phyloP scores from a whole-genome alignment of 2,888 invertebrate species.

The Piscicola geometra region DNA sequence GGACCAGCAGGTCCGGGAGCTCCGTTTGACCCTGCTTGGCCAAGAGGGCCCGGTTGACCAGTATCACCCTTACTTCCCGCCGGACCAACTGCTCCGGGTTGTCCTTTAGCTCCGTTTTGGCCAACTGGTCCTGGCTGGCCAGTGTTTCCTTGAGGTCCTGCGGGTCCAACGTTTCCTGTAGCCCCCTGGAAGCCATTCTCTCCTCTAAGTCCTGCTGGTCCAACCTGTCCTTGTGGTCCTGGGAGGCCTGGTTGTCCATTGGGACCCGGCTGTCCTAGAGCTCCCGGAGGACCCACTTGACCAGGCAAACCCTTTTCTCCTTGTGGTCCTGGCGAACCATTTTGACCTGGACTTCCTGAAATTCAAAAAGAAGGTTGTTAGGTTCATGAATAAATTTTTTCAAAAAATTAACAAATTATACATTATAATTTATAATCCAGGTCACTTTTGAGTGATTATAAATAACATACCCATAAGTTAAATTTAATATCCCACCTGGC shows the following conservation, averaged over 20 bases:
- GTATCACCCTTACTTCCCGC: not conserved
- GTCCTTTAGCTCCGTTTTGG: slow-evolving; percentile 15
- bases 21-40: slow-evolving; percentile 17
- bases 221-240: slow-evolving; percentile 9
- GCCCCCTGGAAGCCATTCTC: slow-evolving; percentile 32
- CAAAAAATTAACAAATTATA: too few relatives aligned
- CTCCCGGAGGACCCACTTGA: slow-evolving; percentile 9
- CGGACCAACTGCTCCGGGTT: not conserved
- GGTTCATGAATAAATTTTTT: too few relatives aligned
- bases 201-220: slow-evolving; percentile 17
- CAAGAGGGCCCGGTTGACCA: slow-evolving; percentile 9
- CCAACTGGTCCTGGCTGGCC: slow-evolving; percentile 12
- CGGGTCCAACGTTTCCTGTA: slow-evolving; percentile 14
- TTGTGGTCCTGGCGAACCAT: slow-evolving; percentile 44
- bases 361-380: too few relatives aligned
- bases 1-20: slow-evolving; percentile 31
- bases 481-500: slow-evolving; percentile 7
- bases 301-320: slow-evolving; percentile 11
- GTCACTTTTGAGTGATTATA: too few relatives aligned
- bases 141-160: slow-evolving; percentile 21
- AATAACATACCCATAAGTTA: too few relatives aligned
- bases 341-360: slow-evolving; percentile 29
- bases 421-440: too few relatives aligned
- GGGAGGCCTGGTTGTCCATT: slow-evolving; percentile 24
- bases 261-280: slow-evolving; percentile 1